A percentile compares a stretch with the other conserved stretches of the same genome.
Evolutionary conservation across 2,888 invertebrate species (phyloP).

Genomic region (Microplitis deprimator): DNA sequence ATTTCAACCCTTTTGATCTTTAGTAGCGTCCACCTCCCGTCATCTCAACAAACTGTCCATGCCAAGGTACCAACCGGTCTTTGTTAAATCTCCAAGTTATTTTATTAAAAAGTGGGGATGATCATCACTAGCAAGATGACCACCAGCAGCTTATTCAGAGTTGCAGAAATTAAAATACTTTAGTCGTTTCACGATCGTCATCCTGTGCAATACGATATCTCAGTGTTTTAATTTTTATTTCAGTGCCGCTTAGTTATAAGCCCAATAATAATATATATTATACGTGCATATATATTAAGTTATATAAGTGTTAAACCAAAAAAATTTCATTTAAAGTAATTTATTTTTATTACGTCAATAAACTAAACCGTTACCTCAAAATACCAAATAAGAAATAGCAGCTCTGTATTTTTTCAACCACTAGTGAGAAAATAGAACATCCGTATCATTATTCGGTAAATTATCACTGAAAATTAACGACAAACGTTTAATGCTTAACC

Average conservation of each 20-base stretch:
- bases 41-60: too few species aligned
- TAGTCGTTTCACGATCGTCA: constrained; percentile 51
- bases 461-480: constrained; percentile 44
- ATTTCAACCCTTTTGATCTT: background rate
- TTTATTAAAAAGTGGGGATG: constrained; percentile 37
- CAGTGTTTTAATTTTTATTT: background rate
- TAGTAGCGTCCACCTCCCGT: constrained; percentile 19
- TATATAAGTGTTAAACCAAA: background rate
- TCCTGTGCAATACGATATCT: constrained; percentile 55
- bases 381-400: background rate
- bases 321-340: background rate
- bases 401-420: background rate
- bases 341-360: background rate
- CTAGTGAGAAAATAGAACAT: background rate
- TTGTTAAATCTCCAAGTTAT: too few species aligned
- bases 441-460: constrained; percentile 17
- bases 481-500: constrained; percentile 33
- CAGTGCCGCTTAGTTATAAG: background rate
- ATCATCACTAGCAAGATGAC: background rate
- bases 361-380: background rate
- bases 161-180: constrained; percentile 34
- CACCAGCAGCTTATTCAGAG: background rate
- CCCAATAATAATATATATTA: too few species aligned
- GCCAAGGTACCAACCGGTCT: constrained; percentile 18
- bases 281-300: background rate